These are phyloP conservation scores for Dromiciops gliroides DNA, from an alignment of 2,113 vertebrate species.

Conservation along the genomic window DNA sequence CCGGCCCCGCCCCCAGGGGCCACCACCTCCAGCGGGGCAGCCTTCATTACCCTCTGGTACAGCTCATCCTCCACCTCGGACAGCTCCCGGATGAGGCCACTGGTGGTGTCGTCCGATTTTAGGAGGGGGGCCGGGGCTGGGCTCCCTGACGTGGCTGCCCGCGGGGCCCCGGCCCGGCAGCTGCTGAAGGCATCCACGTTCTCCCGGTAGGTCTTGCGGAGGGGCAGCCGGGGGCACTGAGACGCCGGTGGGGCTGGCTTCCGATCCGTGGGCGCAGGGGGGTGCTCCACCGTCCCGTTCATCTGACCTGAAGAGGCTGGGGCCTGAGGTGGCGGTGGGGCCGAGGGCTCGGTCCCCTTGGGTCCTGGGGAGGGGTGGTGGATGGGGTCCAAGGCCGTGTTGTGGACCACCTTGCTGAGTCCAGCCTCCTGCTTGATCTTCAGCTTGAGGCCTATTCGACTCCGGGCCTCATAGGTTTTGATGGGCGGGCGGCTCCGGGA, in stretches of 20 bases:
- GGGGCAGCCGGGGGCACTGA: slow-evolving; percentile 87
- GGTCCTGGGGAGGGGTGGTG: slow-evolving; percentile 81
- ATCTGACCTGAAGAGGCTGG: slow-evolving; percentile 81
- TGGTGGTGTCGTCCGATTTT: slow-evolving; percentile 74
- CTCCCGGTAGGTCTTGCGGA: slow-evolving; percentile 93
- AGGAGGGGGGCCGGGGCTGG: neutral
- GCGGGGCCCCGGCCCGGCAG: neutral
- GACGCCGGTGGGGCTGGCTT: slow-evolving; percentile 79
- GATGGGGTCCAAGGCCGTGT: slow-evolving; percentile 93
- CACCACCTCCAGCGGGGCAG: slow-evolving; percentile 41
- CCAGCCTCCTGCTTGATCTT: slow-evolving; percentile 97
- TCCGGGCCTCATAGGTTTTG: slow-evolving; percentile 95
- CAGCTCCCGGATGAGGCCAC: slow-evolving; percentile 86
- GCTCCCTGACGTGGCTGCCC: slow-evolving; percentile 12
- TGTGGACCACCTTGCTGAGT: slow-evolving; percentile 94
- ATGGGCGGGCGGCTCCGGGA: slow-evolving; percentile 93
- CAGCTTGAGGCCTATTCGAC: slow-evolving; percentile 93
- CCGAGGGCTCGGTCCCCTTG: slow-evolving; percentile 45
- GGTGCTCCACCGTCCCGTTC: slow-evolving; percentile 91
- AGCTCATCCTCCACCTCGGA: slow-evolving; percentile 89
- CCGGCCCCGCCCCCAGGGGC: neutral
- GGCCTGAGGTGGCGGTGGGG: slow-evolving; percentile 59
- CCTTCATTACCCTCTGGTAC: slow-evolving; percentile 87
- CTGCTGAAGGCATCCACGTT: slow-evolving; percentile 81
- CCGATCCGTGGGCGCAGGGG: slow-evolving; percentile 76